Evolutionary conservation across 2,113 vertebrate species (phyloP), one percentile per base, ranked within the genome.

Genomic region (Sylvicapra grimmia): DNA sequence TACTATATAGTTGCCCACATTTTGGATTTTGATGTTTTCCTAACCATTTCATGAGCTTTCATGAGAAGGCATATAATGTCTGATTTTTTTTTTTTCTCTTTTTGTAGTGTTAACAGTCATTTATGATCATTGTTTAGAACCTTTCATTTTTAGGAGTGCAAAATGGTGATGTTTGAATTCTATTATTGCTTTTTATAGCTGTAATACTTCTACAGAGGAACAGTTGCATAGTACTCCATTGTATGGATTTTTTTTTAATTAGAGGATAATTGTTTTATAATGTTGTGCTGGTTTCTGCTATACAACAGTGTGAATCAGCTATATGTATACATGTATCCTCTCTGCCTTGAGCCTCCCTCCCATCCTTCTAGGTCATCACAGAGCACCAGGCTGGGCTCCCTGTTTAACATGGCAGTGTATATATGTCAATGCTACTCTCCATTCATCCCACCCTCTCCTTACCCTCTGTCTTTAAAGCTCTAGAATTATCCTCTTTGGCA

Each of bases 301-400:
- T 77, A 25, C 72, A 77, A 8, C 36, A 44, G 13, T 0, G 0
- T 8, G 72, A 77, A 77, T 27, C 72, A 77, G 72, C 36, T 77
- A 44, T 77, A 14, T 0, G 0, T 27, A 77, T 4, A 77, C 40
- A 44, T 77, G 14, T 44, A 44, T 77, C 72, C 72, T 77, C 12
- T 14, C 23, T 1, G 0, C 6, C 12, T 27, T 44, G 40, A 77
- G 72, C 36, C 36, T 44, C 21, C 23, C 36, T 27, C n/a, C 21
- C 36, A 27, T 27, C 36, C 36, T 44, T 77, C 23, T 4, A 27
- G 12, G 72, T 27, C 12, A 44, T 77, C 72, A 2, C 23, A 44
- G 72, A 77, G 72, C 72, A 27, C 40, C 72, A 77, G 36, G 5
- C 36, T 40, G 72, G 21, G 40, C 72, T 77, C 40, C 23, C 72